These are phyloP conservation scores for Belgica antarctica DNA, from an alignment of 2,888 invertebrate genomes.

Conservation along the genomic window DNA sequence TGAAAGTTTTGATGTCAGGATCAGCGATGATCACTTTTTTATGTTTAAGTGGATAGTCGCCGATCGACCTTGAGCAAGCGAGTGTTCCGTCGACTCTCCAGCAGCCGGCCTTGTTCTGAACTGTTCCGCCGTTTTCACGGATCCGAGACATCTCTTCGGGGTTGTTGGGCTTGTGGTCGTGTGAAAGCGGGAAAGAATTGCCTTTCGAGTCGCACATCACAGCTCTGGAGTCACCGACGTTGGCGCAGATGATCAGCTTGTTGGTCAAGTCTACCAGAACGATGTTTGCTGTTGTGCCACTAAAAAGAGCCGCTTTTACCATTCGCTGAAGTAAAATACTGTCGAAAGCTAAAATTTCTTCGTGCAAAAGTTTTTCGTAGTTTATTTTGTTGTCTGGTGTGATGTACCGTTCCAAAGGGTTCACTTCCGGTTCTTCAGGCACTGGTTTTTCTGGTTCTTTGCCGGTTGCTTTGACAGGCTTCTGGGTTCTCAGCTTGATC, in stretches of 20 bases:
- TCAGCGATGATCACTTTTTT: slow-evolving; percentile 56
- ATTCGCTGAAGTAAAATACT: slow-evolving; percentile 14
- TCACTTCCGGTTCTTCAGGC: neutral
- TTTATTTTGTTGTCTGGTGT: slow-evolving; percentile 6
- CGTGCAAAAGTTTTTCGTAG: slow-evolving; percentile 20
- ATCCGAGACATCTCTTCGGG: slow-evolving; percentile 85
- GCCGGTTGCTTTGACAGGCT: neutral
- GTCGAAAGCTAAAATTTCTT: slow-evolving; percentile 21
- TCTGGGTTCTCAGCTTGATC: slow-evolving; percentile 11
- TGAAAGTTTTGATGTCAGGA: slow-evolving; percentile 2
- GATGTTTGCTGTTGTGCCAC: slow-evolving; percentile 22
- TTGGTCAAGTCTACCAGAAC: slow-evolving; percentile 21
- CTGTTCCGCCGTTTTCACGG: slow-evolving; percentile 79
- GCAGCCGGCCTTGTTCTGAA: slow-evolving; percentile 14
- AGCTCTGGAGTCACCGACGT: slow-evolving; percentile 95
- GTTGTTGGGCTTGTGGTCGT: slow-evolving; percentile 95
- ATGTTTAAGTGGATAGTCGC: slow-evolving; percentile 94
- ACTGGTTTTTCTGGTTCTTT: neutral
- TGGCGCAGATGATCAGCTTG: slow-evolving; percentile 67
- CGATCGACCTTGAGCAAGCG: slow-evolving; percentile 91
- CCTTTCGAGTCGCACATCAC: slow-evolving; percentile 54
- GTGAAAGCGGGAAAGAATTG: neutral
- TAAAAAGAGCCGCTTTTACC: slow-evolving; percentile 9
- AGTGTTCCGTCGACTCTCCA: slow-evolving; percentile 98
- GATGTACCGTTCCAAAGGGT: neutral